Conservation (phyloP, 2,113 vertebrate species). For the Entosphenus tridentatus region DNA sequence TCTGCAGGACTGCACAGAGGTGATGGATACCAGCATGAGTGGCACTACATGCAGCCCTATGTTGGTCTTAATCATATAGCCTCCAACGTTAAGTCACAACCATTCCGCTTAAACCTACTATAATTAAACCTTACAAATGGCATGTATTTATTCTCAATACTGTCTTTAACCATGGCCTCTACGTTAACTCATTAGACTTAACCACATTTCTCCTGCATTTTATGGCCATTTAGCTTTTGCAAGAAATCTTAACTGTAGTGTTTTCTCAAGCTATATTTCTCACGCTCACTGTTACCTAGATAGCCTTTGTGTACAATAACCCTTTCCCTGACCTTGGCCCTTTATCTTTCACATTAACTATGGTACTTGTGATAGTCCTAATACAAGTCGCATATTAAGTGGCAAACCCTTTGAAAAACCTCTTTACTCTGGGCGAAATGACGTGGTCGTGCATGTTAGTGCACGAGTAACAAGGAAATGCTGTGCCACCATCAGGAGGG, state of each 20-base stretch:
- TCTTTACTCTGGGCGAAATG: too few relatives aligned
- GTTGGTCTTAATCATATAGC: neutral
- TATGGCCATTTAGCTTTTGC: too few relatives aligned
- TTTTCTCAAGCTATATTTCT: too few relatives aligned
- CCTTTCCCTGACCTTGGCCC: too few relatives aligned
- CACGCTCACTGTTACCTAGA: too few relatives aligned
- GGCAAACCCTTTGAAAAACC: neutral
- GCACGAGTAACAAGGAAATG: neutral
- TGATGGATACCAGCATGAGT: constrained; percentile 20
- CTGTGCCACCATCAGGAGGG: constrained; percentile 61
- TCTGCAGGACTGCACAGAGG: constrained; percentile 93
- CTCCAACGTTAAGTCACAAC: neutral
- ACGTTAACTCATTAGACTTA: neutral
- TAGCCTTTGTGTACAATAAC: too few relatives aligned
- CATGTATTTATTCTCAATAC: neutral
- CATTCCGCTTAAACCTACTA: neutral
- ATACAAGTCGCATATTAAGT: too few relatives aligned
- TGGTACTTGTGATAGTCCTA: too few relatives aligned
- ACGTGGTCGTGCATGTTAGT: neutral
- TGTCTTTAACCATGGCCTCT: neutral
- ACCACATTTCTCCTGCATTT: too few relatives aligned
- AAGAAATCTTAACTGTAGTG: too few relatives aligned
- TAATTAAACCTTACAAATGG: constrained; percentile 2
- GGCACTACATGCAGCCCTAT: neutral
- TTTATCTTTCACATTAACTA: neutral